A percentile compares a stretch with the other conserved stretches of the same genome.
phyloP scores from a whole-genome alignment of 2,113 vertebrate genomes.

The Chloropsis cyanopogon region DNA sequence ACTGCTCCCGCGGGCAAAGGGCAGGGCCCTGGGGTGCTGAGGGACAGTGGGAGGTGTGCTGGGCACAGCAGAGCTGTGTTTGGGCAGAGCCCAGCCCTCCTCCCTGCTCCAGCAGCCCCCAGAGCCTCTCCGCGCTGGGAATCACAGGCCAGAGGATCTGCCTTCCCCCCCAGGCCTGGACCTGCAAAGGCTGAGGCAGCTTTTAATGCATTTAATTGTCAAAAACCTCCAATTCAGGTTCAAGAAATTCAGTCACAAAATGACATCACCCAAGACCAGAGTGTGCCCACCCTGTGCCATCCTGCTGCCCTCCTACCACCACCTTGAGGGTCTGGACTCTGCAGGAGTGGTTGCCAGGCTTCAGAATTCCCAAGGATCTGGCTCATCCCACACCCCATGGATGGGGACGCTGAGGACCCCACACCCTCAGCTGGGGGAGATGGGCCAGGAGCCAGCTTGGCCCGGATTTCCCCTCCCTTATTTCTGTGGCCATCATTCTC shows the following conservation, averaged over 20 bases:
- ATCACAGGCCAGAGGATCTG: background rate
- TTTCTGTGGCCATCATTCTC: accelerated
- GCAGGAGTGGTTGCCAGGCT: accelerated
- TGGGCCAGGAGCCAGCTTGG: accelerated
- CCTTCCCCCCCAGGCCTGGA: accelerated
- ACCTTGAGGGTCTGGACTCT: background rate
- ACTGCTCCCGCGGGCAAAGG: background rate
- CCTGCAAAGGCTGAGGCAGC: background rate
- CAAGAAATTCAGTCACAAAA: background rate
- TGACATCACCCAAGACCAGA: accelerated
- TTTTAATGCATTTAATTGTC: background rate
- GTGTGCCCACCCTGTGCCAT: accelerated
- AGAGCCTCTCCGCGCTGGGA: background rate
- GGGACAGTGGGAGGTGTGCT: background rate
- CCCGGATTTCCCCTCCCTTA: background rate
- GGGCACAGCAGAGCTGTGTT: too few relatives aligned
- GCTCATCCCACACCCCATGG: accelerated
- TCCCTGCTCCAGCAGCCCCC: background rate
- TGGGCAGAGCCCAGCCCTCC: background rate
- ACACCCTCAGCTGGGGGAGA: accelerated
- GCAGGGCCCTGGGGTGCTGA: background rate
- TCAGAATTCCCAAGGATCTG: accelerated
- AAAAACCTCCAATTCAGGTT: background rate
- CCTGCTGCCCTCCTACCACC: background rate
- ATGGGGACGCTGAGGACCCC: too few relatives aligned